These are phyloP conservation scores for Zaprionus camerounensis DNA, from an alignment of 1,140 invertebrate genomes.

Conservation along the genomic window DNA sequence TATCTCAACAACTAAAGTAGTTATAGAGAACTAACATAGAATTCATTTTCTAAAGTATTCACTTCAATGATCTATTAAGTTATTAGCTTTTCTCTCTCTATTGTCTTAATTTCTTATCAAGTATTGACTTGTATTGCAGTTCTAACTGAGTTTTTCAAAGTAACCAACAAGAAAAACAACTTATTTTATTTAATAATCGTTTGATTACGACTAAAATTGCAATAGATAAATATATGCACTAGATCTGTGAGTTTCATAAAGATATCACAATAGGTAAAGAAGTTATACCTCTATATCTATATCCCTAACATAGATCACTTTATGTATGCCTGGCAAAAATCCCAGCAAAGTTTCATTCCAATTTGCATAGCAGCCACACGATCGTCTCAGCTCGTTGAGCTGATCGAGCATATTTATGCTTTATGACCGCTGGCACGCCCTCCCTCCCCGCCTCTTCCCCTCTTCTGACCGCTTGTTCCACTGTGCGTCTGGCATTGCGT, in stretches of 20 bases:
- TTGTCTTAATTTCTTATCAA: too few relatives aligned
- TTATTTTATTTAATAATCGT: too few relatives aligned
- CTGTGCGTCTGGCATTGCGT: background rate
- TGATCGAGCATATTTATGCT: conserved; percentile 8
- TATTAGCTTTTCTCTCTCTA: too few relatives aligned
- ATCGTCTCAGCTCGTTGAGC: conserved; percentile 6
- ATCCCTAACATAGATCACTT: background rate
- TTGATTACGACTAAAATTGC: background rate
- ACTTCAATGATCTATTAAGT: too few relatives aligned
- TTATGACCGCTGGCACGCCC: background rate
- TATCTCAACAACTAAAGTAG: background rate
- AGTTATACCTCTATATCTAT: conserved; percentile 3
- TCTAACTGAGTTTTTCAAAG: too few relatives aligned
- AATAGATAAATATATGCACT: too few relatives aligned
- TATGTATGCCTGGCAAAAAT: background rate
- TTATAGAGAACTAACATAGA: background rate
- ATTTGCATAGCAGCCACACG: background rate
- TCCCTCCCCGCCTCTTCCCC: too few relatives aligned
- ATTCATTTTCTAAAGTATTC: too few relatives aligned
- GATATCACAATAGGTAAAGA: background rate
- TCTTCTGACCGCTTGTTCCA: background rate
- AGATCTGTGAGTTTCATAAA: background rate
- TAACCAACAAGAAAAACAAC: too few relatives aligned
- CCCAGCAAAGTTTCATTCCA: background rate
- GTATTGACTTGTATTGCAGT: too few relatives aligned